Conservation (phyloP, 2,888 invertebrate species). For the Rapana venosa region DNA sequence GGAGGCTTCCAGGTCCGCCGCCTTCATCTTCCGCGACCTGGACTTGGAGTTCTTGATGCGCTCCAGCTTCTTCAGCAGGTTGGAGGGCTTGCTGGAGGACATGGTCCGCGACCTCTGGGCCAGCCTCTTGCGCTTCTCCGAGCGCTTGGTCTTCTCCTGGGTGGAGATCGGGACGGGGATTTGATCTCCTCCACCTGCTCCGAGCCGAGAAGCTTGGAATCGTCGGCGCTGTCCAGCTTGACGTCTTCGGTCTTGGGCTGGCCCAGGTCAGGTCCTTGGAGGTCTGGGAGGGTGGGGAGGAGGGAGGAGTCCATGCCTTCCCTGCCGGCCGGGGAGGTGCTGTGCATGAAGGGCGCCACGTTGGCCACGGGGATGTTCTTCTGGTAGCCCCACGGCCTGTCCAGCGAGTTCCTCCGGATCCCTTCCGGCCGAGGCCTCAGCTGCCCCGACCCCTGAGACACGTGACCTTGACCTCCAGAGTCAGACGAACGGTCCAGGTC, state of each 20-base stretch:
- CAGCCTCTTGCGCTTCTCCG: slow-evolving; percentile 21
- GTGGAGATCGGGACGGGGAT: background rate
- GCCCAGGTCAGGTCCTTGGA: background rate
- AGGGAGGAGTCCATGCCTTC: background rate
- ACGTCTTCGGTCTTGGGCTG: slow-evolving; percentile 38
- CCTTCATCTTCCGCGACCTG: slow-evolving; percentile 5
- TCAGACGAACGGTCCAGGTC: slow-evolving; percentile 29
- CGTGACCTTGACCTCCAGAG: slow-evolving; percentile 32
- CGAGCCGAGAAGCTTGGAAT: background rate
- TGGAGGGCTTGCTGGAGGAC: background rate
- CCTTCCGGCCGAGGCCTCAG: slow-evolving; percentile 44
- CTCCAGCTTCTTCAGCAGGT: slow-evolving; percentile 33
- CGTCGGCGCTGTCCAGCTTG: slow-evolving; percentile 6
- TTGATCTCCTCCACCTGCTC: background rate
- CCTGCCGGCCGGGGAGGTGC: slow-evolving; percentile 15
- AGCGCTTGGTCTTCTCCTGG: background rate
- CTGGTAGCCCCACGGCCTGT: slow-evolving; percentile 51
- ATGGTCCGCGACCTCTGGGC: background rate
- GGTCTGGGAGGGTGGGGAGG: background rate
- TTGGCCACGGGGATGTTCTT: slow-evolving; percentile 71
- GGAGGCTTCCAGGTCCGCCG: background rate
- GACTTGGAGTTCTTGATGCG: slow-evolving; percentile 25
- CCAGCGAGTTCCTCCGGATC: slow-evolving; percentile 50
- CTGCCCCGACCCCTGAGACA: slow-evolving; percentile 26
- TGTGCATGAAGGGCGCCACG: slow-evolving; percentile 67